Evolutionary conservation across 2,888 invertebrate species (phyloP), one percentile per base, ranked within the genome.

Genomic region (Salticus scenicus): DNA sequence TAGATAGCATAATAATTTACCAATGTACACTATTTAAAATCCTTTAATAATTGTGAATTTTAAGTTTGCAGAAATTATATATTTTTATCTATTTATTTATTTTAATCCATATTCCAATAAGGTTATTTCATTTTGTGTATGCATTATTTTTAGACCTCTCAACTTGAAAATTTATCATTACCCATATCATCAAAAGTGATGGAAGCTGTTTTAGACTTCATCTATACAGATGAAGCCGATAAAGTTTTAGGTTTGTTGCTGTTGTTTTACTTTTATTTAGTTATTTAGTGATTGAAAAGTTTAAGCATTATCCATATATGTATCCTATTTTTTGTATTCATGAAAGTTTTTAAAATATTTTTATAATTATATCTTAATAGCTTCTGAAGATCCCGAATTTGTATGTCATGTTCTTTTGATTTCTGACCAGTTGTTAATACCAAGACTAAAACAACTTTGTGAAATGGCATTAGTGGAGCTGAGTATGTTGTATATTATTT

Each of bases 401-500:
- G 93, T 95, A 88, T 95, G 94, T 91, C 94, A 95, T 90, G 93
- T 96, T 90, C 92, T 97, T 30, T 93, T 95, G 10, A 93, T 95
- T 14, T 94, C 96, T 30, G 97, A 97, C 90, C 96, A 96, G 89
- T 93, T 96, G 41, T 94, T 97, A 88, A 93, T 96, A 7, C 92
- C 92, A 0, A 91, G 94, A 14, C 92, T 97, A 12, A 94, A 94
- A 88, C 94, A 95, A 90, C 93, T 95, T 91, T 94, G 95, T 91
- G 95, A 95, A 91, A 92, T 94, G 0, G 92, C 94, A 0, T 91
- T 96, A 41, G 92, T 94, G 0, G 93, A 93, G 83, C 91, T 94
- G 79, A 92, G 92, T 92, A 89, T 90, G 90, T 90, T 41, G 41
- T 1, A 74, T 24, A 12, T 47, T 30, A 17, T 33, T 1, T 66